Evolutionary conservation across 64 coral and sea anemone genomes (phyloP).

Genomic region (Stylophora pistillata): DNA sequence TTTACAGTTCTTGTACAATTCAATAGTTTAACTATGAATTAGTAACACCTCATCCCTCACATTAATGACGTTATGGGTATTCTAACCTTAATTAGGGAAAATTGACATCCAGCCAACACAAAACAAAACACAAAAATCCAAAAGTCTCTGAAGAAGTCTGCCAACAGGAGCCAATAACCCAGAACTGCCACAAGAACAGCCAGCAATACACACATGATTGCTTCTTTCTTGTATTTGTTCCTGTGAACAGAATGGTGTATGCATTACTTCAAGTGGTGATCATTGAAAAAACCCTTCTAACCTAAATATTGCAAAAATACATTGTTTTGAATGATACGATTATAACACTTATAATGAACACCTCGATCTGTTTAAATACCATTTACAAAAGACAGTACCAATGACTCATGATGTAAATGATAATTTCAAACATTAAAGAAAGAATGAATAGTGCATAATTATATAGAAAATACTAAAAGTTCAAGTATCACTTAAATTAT

Average conservation of each 20-base stretch:
- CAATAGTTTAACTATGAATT: no score
- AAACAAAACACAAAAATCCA: slow-evolving; percentile 99
- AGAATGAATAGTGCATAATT: no score
- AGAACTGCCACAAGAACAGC: slow-evolving; percentile 86
- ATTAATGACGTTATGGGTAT: no score
- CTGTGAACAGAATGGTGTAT: slow-evolving; percentile 20
- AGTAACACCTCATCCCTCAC: no score
- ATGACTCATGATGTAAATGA: no score
- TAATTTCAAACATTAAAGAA: no score
- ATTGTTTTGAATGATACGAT: neutral
- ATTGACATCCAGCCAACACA: slow-evolving; percentile 95
- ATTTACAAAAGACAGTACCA: no score
- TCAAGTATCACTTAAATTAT: no score
- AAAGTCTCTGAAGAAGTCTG: slow-evolving; percentile 91
- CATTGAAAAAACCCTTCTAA: neutral
- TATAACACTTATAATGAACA: neutral
- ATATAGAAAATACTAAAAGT: no score
- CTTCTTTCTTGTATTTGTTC: slow-evolving; percentile 89
- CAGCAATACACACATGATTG: slow-evolving; percentile 74
- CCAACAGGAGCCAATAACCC: slow-evolving; percentile 88
- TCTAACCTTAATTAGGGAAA: slow-evolving; percentile 90
- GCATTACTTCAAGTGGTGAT: neutral
- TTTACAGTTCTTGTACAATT: no score
- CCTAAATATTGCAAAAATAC: neutral
- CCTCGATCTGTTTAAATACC: no score